Evolutionary conservation across 2,113 vertebrate genomes (phyloP), one percentile per base, ranked within the genome.

Genomic region (Carassius carassius): DNA sequence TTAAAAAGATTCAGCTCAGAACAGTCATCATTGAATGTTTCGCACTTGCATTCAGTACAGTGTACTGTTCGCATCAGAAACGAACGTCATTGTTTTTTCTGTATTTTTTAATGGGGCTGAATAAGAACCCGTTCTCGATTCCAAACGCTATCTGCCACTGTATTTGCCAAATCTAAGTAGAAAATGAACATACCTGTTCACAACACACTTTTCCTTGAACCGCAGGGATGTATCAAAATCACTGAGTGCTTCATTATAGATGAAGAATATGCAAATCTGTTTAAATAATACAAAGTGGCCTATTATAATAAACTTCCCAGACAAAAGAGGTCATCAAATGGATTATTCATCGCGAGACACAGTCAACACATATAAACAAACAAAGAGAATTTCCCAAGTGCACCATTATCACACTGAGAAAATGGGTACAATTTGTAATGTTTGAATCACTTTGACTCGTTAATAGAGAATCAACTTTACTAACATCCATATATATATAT

Each of bases 271-370:
- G 69, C 19, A 12, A 72, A 41, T 72, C 35, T 72, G 35, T 12
- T 72, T 72, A 72, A 72, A 44, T 72, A 41, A 72, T 41, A 44
- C 19, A 72, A 72, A 41, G 69, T 72, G 9, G 69, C 69, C 35
- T n/a, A 44, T 12, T 10, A 41, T 72, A 10, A 69, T 35, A 72
- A 41, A 72, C 19, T n/a, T 72, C 69, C 19, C 19, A 41, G 35
- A 72, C 35, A 72, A 76, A 56, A 54, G 23, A 75, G 49, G 25
- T 21, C 4, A 56, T 77, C 25, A 35, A 77, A 77, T 35, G 2
- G 9, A 56, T 56, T 76, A 56, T 58, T 77, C 17, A 56, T 77
- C 51, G 51, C 13, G 14, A 75, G 23, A 75, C 23, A n/a, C 19
- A 5, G 14, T 17, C 65, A 69, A 69, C 65, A 35, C 65, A 67